Percentiles rank a stretch among this genome's conserved stretches.
Evolutionary conservation across 2,113 vertebrate species (phyloP).

Genomic region (Emydura subglobosa): DNA sequence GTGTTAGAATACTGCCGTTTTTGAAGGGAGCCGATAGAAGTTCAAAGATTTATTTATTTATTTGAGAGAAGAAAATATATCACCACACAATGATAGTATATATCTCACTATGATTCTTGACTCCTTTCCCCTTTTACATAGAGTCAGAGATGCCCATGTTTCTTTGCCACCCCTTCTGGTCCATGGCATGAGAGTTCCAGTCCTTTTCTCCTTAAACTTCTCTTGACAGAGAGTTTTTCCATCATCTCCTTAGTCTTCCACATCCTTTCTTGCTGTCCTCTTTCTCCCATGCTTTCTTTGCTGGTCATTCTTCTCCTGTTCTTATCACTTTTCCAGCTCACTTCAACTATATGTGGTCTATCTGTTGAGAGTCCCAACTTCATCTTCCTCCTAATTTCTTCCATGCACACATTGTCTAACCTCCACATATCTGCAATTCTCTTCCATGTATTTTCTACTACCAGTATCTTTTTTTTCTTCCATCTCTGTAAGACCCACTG

Average conservation of each 20-base stretch:
- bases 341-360: background rate
- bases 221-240: background rate
- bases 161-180: background rate
- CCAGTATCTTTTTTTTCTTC: background rate
- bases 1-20: background rate
- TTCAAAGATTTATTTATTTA: background rate
- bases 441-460: background rate
- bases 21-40: background rate
- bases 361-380: too few relatives aligned
- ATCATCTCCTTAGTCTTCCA: background rate
- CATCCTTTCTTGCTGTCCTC: background rate
- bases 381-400: background rate
- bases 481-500: background rate
- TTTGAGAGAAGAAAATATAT: background rate
- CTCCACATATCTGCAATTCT: background rate
- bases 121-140: accelerated
- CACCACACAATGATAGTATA: background rate
- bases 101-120: background rate
- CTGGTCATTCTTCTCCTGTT: background rate
- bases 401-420: background rate
- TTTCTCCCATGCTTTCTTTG: background rate
- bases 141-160: background rate
- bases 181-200: background rate
- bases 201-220: background rate
- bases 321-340: background rate